Base-by-base conservation (phyloP, 2,113 vertebrate genomes). In the Forbesichthys agassizii region DNA sequence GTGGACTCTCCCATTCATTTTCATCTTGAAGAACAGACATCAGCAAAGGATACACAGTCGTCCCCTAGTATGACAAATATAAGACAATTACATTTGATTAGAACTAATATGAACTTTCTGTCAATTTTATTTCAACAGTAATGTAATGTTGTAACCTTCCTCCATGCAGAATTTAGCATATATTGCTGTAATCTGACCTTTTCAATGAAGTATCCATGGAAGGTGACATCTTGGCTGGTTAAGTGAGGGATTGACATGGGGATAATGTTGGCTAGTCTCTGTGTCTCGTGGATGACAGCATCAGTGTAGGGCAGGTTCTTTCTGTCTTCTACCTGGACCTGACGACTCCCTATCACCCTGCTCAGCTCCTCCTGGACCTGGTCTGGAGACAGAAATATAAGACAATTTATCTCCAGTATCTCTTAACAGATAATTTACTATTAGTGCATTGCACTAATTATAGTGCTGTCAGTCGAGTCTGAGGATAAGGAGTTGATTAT, bases 211-310 rank as follows among this genome's bases (percentile, higher is more conserved):
- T 69, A 87, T 4, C 73, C 88, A 61, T 70, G 78, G 70, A 91
- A 87, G 16, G 42, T 80, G 53, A 88, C 60, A 4, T 90, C 86
- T 61, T 5, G 48, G 61, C 64, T 84, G 61, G 87, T 84, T 66
- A 66, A 62, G 16, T 88, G 87, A 52, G 86, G 83, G 46, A 90
- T 0, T 12, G 80, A 48, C 67, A 87, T 69, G 42, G 91, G 90
- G 0, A 36, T 18, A 3, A 92, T 85, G 52, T 80, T 89, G 0
- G 83, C 85, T 20, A 91, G 9, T 75, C 91, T 89, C 80, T 92
- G 90, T 11, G 60, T 84, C 82, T 93, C 91, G 13, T 93, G 90
- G 36, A 92, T 88, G 48, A 92, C 92, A 4, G 92, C 92, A 0
- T 92, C 81, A 46, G 79, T 88, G 64, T 85, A 92, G 0, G 87